Evolutionary conservation across 2,888 invertebrate genomes (phyloP).

Genomic region (Molorchus minor): DNA sequence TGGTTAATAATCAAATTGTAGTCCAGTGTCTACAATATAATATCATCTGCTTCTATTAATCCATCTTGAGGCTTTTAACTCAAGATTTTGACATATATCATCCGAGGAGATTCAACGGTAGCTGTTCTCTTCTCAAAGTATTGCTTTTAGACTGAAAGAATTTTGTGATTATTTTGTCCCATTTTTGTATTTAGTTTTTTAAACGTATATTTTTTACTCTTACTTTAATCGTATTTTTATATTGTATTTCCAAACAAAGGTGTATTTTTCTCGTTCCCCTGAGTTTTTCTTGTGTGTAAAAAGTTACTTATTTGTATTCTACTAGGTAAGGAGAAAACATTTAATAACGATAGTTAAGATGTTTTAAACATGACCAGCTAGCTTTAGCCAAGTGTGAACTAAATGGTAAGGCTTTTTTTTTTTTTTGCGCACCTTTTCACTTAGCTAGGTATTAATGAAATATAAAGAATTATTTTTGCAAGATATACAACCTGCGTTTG

Average conservation of each 20-base stretch:
- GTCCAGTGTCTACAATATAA: conserved; percentile 42
- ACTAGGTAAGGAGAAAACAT: conserved; percentile 29
- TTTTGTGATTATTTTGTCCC: conserved; percentile 42
- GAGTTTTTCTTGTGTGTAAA: conserved; percentile 15
- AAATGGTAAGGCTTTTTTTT: conserved; percentile 42
- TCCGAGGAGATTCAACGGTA: conserved; percentile 19
- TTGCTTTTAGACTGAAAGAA: conserved; percentile 52
- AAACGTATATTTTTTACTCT: conserved; percentile 27
- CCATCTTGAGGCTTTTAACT: conserved; percentile 41
- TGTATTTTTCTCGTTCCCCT: conserved; percentile 31
- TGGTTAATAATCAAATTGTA: conserved; percentile 63
- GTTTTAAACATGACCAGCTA: conserved; percentile 57
- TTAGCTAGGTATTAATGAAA: conserved; percentile 43
- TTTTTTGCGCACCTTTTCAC: conserved; percentile 47
- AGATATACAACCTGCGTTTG: conserved; percentile 21
- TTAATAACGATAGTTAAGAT: conserved; percentile 33
- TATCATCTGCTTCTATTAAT: conserved; percentile 47
- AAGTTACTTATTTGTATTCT: conserved; percentile 27
- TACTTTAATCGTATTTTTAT: conserved; percentile 37
- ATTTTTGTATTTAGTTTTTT: conserved; percentile 34
- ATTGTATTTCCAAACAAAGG: conserved; percentile 38
- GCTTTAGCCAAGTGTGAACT: conserved; percentile 56
- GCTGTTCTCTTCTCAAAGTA: conserved; percentile 43
- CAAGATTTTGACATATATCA: conserved; percentile 41
- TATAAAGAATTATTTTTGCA: conserved; percentile 36